Evolutionary conservation across 64 coral and sea anemone genomes (phyloP).

Genomic region (Montipora sp.): DNA sequence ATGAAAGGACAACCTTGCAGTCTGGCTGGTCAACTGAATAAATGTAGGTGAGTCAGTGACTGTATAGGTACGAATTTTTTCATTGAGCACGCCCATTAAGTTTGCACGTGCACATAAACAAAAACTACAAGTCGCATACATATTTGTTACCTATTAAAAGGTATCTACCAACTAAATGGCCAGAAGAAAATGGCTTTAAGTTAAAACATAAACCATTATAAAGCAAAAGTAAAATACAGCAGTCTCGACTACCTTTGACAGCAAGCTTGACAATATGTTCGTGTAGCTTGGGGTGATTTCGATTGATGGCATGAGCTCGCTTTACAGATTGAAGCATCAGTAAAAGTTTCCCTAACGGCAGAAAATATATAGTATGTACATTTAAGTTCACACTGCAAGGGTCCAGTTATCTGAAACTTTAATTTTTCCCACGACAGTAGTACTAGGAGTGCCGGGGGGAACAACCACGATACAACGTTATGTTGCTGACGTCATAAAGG

Average conservation of each 20-base stretch:
- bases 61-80: no score
- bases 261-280: slow-evolving; percentile 78
- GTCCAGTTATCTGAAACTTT: no score
- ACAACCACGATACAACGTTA: no score
- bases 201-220: not conserved
- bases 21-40: not conserved
- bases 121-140: no score
- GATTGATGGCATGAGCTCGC: slow-evolving; percentile 75
- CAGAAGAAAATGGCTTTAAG: no score
- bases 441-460: no score
- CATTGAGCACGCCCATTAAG: no score
- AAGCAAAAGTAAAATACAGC: not conserved
- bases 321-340: slow-evolving; percentile 97
- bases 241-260: slow-evolving; percentile 77
- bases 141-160: no score
- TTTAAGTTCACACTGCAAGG: not conserved
- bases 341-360: slow-evolving; percentile 84
- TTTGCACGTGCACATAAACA: no score
- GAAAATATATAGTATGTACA: not conserved
- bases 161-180: no score
- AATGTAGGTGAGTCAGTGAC: not conserved
- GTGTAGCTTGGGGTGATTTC: slow-evolving; percentile 81
- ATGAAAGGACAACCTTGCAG: not conserved
- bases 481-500: no score
- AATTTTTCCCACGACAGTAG: no score